phyloP scores from a whole-genome alignment of 1,140 invertebrate species.

The Rhopalosiphum maidis region DNA sequence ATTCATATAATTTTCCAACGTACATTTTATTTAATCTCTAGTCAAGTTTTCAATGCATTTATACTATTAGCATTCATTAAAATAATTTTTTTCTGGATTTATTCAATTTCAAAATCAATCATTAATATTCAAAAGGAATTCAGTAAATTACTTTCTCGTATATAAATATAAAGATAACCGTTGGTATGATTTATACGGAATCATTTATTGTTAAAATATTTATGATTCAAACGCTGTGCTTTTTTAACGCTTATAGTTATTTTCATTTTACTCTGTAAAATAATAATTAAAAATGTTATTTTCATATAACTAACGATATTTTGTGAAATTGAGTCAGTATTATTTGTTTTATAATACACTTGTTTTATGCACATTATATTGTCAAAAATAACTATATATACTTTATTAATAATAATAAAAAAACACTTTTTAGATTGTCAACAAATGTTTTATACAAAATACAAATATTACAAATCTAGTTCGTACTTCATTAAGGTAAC shows the following conservation, averaged over 20 bases:
- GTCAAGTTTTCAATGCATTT: background rate
- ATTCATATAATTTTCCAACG: background rate
- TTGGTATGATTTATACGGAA: background rate
- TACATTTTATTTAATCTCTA: background rate
- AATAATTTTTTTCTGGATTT: background rate
- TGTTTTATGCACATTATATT: background rate
- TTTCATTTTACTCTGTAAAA: background rate
- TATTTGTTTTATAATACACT: background rate
- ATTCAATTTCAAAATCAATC: background rate
- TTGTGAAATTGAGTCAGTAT: background rate
- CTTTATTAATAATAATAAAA: background rate
- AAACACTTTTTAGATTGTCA: background rate
- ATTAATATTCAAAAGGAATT: background rate
- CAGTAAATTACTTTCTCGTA: background rate
- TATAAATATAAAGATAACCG: background rate
- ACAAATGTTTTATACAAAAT: background rate
- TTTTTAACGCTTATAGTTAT: background rate
- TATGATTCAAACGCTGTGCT: background rate
- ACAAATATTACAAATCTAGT: background rate
- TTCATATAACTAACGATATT: background rate
- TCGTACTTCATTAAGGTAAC: background rate
- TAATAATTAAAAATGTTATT: constrained; percentile 1
- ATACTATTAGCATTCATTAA: background rate
- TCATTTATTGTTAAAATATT: background rate
- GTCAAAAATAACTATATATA: background rate